Base-by-base conservation (phyloP, 2,888 invertebrate genomes). In the Hypercompe scribonia region DNA sequence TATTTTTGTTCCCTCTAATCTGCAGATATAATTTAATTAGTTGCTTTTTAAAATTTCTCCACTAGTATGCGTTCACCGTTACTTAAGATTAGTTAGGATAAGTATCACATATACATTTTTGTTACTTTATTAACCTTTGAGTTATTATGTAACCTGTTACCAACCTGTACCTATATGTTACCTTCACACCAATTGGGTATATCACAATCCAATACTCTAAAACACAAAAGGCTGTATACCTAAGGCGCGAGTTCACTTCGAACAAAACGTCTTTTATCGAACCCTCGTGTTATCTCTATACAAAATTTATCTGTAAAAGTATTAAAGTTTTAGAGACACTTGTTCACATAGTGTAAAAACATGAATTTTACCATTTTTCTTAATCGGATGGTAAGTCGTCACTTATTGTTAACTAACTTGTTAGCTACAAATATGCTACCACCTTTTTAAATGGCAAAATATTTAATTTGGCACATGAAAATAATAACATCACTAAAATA, bases 1-100 rank as follows among this genome's bases (percentile, higher is more conserved):
- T 68, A 15, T 69, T n/a, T 39, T 42, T 66, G 8, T 63, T 71
- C 63, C 1, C 34, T 10, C 46, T n/a, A n/a, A 68, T 21, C 68
- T n/a, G 18, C 33, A 46, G 34, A 61, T 31, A 5, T 61, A 18
- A 24, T 61, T 61, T 0, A 18, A 61, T 28, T 31, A 31, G 13
- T 31, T 13, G 28, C 15, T 13, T 31, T 4, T 13, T 58, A 31
- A 15, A 31, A 2, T 31, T 61, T 18, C 7, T 31, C 13, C 31
- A 61, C 4, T 31, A 5, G 31, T 31, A 15, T 13, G 31, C 0
- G 15, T 13, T 61, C 18, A 7, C 28, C 61, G 31, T 61, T 5
- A 18, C 11, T 61, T 28, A 31, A 18, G 28, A 31, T 31, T 31
- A 31, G 31, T 28, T 28, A 31, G 31, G 28, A 31, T 31, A 61